These are phyloP conservation scores for Homarus gammarus DNA, from an alignment of 2,888 invertebrate species.

Conservation along the genomic window DNA sequence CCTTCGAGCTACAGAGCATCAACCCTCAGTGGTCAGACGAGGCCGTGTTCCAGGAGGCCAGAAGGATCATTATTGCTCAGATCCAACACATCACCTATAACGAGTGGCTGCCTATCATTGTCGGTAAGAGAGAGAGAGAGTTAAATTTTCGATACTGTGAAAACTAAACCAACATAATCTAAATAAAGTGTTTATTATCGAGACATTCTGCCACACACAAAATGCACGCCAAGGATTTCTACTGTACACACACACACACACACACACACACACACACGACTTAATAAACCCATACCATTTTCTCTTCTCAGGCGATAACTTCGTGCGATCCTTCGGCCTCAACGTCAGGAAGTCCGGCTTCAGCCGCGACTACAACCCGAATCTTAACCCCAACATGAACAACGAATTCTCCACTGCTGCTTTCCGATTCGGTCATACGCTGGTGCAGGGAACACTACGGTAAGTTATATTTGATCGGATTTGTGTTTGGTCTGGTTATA, in stretches of 20 bases:
- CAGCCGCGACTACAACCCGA: constrained; percentile 75
- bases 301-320: constrained; percentile 68
- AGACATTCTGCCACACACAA: no score
- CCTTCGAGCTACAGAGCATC: constrained; percentile 79
- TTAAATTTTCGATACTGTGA: no score
- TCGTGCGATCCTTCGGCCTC: constrained; percentile 78
- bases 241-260: no score
- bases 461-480: constrained; percentile 2
- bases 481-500: no score
- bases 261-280: no score
- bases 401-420: constrained; percentile 76
- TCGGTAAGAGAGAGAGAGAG: constrained; percentile 79
- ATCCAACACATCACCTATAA: constrained; percentile 82
- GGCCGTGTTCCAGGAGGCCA: constrained; percentile 81
- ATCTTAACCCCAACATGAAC: constrained; percentile 75
- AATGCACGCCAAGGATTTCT: no score
- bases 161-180: no score
- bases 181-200: no score
- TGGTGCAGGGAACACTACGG: constrained; percentile 73
- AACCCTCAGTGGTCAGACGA: constrained; percentile 82
- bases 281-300: no score
- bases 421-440: constrained; percentile 76
- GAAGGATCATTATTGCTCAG: constrained; percentile 81
- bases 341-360: constrained; percentile 70
- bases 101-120: constrained; percentile 82